Conservation (phyloP, 2,888 invertebrate species). For the Sarcophaga variegata region DNA sequence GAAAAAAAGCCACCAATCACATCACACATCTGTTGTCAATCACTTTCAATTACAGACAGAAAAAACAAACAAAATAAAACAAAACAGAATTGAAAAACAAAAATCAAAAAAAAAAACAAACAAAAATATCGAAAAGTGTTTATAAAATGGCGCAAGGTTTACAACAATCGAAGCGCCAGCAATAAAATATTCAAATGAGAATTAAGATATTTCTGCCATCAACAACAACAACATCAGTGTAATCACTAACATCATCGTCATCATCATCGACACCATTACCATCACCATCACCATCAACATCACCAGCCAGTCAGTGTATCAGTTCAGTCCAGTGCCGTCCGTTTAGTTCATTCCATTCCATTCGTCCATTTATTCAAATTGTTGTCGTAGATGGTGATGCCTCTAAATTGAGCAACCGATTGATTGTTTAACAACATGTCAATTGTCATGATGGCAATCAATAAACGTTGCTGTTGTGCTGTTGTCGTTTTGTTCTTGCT, state of each 20-base stretch:
- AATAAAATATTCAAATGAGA: conserved; percentile 59
- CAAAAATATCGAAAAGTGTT: neutral
- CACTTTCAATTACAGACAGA: conserved; percentile 33
- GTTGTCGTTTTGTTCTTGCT: neutral
- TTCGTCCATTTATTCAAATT: neutral
- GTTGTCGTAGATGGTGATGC: conserved; percentile 35
- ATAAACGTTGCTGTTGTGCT: conserved; percentile 46
- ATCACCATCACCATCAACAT: conserved; percentile 23
- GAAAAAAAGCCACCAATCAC: conserved; percentile 55
- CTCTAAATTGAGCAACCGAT: conserved; percentile 62
- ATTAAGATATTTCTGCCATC: conserved; percentile 62
- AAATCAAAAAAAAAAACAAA: conserved; percentile 3
- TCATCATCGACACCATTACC: neutral
- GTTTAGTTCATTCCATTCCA: neutral
- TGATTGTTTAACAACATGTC: conserved; percentile 69
- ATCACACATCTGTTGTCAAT: conserved; percentile 64
- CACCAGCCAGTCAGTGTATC: neutral
- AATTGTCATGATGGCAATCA: conserved; percentile 67
- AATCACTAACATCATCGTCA: neutral
- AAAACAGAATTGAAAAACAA: conserved; percentile 2
- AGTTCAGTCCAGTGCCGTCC: no score
- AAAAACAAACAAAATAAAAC: neutral
- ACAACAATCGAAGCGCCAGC: neutral
- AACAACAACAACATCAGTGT: neutral
- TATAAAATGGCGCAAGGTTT: conserved; percentile 68